A percentile compares a stretch with the other conserved stretches of the same genome.
These are phyloP conservation scores for Euplexia lucipara DNA, from an alignment of 2,888 invertebrate species.

Conservation along the genomic window DNA sequence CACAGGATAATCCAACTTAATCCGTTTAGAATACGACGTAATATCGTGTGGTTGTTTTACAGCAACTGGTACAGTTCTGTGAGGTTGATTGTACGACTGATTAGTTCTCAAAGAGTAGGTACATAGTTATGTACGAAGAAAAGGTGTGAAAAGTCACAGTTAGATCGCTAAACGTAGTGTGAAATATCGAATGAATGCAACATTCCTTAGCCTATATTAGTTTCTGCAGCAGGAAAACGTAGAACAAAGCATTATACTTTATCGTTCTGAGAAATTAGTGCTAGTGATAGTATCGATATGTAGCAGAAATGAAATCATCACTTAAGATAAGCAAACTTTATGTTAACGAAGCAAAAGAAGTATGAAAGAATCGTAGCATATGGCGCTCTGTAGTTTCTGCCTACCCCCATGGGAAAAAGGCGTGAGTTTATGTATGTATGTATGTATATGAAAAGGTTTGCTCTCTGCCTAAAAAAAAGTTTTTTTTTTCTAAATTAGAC, in stretches of 20 bases:
- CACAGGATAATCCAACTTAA: constrained; percentile 39
- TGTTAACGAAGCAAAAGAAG: too few relatives aligned
- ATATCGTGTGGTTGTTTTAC: constrained; percentile 4
- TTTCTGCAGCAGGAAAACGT: constrained; percentile 42
- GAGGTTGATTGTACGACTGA: constrained; percentile 58
- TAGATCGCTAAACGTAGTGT: constrained; percentile 71
- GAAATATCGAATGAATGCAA: constrained; percentile 74
- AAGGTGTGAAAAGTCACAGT: constrained; percentile 75
- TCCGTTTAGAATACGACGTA: neutral
- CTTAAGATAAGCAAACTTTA: neutral
- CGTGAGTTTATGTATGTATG: too few relatives aligned
- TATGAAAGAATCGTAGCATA: too few relatives aligned
- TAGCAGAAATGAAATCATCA: constrained; percentile 15
- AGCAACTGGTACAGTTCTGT: constrained; percentile 30
- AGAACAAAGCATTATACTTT: constrained; percentile 38
- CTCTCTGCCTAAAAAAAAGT: too few relatives aligned
- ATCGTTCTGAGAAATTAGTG: constrained; percentile 37
- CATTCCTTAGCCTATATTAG: constrained; percentile 47
- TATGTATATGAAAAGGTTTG: too few relatives aligned
- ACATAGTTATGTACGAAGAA: constrained; percentile 41
- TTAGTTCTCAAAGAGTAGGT: constrained; percentile 39
- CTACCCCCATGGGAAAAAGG: too few relatives aligned
- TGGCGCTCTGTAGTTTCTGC: too few relatives aligned
- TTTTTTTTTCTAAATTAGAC: too few relatives aligned
- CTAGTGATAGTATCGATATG: constrained; percentile 9